These are phyloP conservation scores for Nemotelus pantherinus DNA, from an alignment of 2,888 invertebrate genomes.

Conservation along the genomic window DNA sequence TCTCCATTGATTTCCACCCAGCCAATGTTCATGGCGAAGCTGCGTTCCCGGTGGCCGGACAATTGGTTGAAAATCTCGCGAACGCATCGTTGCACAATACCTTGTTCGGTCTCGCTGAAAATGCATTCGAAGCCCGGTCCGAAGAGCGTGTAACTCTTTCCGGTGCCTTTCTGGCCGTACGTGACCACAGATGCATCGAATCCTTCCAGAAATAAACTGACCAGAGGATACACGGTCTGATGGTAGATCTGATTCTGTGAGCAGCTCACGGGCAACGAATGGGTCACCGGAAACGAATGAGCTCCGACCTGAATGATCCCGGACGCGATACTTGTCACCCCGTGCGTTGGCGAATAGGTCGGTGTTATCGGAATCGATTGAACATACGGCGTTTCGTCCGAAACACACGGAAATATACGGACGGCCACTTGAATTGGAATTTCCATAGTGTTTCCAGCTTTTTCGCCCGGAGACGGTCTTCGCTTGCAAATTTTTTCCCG, in stretches of 20 bases:
- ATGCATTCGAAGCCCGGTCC: conserved; percentile 73
- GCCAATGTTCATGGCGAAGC: conserved; percentile 73
- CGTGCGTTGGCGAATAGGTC: conserved; percentile 69
- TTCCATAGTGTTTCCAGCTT: conserved; percentile 68
- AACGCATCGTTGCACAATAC: conserved; percentile 74
- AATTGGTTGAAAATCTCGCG: conserved; percentile 77
- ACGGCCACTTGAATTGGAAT: conserved; percentile 78
- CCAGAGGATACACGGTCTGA: conserved; percentile 73
- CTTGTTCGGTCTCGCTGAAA: conserved; percentile 74
- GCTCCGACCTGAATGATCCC: conserved; percentile 62
- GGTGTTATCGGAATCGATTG: conserved; percentile 56
- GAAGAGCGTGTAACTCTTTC: conserved; percentile 78
- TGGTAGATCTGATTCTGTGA: conserved; percentile 73
- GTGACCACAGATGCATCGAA: conserved; percentile 80
- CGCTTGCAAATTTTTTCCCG: too few species aligned
- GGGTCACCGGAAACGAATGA: conserved; percentile 67
- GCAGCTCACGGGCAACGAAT: conserved; percentile 70
- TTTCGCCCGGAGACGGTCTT: neutral
- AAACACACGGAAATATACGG: conserved; percentile 71
- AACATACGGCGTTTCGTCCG: conserved; percentile 65
- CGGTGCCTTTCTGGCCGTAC: conserved; percentile 73
- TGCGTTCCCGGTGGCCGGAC: conserved; percentile 72
- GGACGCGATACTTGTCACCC: conserved; percentile 57
- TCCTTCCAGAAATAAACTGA: conserved; percentile 75
- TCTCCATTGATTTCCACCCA: conserved; percentile 80